phyloP scores from a whole-genome alignment of 2,888 invertebrate species.

The Aphidius colemani region DNA sequence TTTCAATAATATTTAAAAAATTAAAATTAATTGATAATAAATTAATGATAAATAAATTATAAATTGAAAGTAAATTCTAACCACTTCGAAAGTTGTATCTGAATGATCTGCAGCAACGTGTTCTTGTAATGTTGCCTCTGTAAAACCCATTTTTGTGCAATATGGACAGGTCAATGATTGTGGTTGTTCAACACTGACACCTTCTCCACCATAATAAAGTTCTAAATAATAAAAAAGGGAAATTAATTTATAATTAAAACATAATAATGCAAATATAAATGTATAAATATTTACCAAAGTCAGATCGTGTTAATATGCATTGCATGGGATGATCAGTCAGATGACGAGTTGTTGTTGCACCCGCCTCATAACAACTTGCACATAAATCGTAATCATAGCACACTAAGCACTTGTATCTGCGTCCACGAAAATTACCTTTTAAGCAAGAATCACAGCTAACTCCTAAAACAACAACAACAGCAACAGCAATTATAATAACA shows the following conservation, averaged over 20 bases:
- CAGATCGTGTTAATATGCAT: conserved; percentile 94
- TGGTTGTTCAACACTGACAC: conserved; percentile 87
- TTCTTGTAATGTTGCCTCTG: conserved; percentile 87
- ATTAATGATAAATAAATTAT: background rate
- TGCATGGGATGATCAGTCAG: conserved; percentile 98
- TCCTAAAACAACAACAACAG: conserved; percentile 69
- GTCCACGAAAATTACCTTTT: conserved; percentile 95
- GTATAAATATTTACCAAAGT: conserved; percentile 74
- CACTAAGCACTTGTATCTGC: conserved; percentile 97
- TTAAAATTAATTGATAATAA: conserved; percentile 2
- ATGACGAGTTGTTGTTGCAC: conserved; percentile 89
- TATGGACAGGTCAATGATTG: conserved; percentile 98
- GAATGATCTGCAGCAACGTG: conserved; percentile 91
- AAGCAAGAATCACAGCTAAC: conserved; percentile 99
- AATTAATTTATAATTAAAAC: background rate
- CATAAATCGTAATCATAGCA: conserved; percentile 99
- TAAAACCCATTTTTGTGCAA: conserved; percentile 96
- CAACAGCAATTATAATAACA: background rate
- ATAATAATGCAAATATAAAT: too few relatives aligned
- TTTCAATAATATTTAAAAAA: conserved; percentile 4
- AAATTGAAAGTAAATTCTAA: conserved; percentile 56
- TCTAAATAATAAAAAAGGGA: conserved; percentile 63
- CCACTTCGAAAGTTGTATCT: conserved; percentile 89
- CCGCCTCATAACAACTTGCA: conserved; percentile 92
- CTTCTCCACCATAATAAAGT: conserved; percentile 94